These are phyloP conservation scores for Megathymus violae DNA, from an alignment of 1,140 invertebrate species.

Conservation along the genomic window DNA sequence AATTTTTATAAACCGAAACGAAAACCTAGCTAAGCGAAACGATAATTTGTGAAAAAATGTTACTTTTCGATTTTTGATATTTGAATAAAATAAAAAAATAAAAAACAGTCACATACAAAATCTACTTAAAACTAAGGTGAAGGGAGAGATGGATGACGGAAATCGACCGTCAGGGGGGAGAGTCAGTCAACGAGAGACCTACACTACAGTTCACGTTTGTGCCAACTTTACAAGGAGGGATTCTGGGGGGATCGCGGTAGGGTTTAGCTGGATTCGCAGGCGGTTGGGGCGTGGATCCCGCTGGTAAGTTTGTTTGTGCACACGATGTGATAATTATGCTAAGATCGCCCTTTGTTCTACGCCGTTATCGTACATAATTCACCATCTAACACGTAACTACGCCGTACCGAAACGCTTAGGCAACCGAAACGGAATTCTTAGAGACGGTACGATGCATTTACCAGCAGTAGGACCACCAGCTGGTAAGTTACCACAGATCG, in stretches of 20 bases:
- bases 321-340: conserved; percentile 73
- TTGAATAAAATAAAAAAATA: conserved; percentile 9
- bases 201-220: conserved; percentile 57
- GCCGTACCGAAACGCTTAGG: conserved; percentile 22
- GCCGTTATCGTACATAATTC: conserved; percentile 45
- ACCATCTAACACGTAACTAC: conserved; percentile 39
- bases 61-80: conserved; percentile 21
- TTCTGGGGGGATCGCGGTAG: conserved; percentile 28
- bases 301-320: conserved; percentile 77
- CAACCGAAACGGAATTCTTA: conserved; percentile 1
- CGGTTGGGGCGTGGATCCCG: conserved; percentile 52
- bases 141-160: conserved; percentile 57
- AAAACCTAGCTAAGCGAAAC: conserved; percentile 44
- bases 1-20: conserved; percentile 12
- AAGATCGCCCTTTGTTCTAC: conserved; percentile 64
- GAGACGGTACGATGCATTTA: too few species aligned
- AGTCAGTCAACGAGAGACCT: conserved; percentile 6
- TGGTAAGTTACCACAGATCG: too few species aligned
- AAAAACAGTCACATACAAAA: conserved; percentile 52
- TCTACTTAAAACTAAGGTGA: conserved; percentile 70
- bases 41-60: conserved; percentile 48
- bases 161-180: conserved; percentile 30
- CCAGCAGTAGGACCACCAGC: too few species aligned
- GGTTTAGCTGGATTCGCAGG: neutral
- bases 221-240: conserved; percentile 43